Percentiles rank a stretch among this genome's conserved stretches.
phyloP scores from a whole-genome alignment of 2,113 vertebrate genomes.

The Isichthys henryi region DNA sequence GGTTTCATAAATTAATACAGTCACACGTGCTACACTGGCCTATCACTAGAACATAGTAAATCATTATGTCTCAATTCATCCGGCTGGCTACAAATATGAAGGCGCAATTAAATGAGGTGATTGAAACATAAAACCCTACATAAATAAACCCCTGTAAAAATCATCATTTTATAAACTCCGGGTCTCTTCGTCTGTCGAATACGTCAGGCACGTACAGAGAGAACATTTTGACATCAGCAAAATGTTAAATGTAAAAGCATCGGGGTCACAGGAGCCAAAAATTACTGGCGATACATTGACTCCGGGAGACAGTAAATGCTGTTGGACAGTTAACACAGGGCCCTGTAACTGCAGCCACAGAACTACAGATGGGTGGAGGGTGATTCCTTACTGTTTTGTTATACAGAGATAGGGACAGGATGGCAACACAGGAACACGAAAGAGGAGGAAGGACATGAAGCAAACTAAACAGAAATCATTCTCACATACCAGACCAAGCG shows the following conservation, averaged over 20 bases:
- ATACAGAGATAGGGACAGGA: background rate
- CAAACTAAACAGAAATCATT: background rate
- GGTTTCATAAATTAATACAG: conserved; percentile 41
- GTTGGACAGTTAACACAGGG: background rate
- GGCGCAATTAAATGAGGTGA: conserved; percentile 41
- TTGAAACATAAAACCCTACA: conserved; percentile 27
- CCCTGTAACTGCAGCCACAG: background rate
- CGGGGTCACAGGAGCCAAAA: background rate
- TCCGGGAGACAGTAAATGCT: conserved; percentile 14
- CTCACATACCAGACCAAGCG: background rate
- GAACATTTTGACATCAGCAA: background rate
- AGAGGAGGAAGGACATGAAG: background rate
- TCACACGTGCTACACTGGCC: conserved; percentile 40
- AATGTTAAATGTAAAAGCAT: background rate
- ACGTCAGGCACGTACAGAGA: conserved; percentile 5
- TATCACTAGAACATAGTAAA: conserved; percentile 25
- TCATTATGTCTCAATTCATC: conserved; percentile 1
- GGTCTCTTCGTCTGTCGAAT: background rate
- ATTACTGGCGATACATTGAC: background rate
- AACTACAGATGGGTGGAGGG: background rate
- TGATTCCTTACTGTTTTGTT: background rate
- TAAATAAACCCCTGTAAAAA: conserved; percentile 19
- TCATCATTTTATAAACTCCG: conserved; percentile 13
- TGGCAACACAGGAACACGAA: background rate
- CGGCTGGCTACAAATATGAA: conserved; percentile 36